These are phyloP conservation scores for Equus przewalskii DNA, from an alignment of 2,113 vertebrate genomes.

Conservation along the genomic window DNA sequence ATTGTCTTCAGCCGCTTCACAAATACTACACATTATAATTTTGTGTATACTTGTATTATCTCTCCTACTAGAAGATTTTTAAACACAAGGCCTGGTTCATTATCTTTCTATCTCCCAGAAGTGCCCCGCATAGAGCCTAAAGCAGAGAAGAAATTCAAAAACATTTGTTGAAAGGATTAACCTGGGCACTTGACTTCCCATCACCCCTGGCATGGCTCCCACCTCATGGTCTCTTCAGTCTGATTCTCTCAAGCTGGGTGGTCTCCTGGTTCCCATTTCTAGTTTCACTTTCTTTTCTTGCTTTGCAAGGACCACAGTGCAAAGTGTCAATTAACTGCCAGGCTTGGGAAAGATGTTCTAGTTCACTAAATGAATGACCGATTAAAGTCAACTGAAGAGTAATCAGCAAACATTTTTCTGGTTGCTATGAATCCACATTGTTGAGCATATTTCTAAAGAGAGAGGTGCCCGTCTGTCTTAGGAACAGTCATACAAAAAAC, in stretches of 20 bases:
- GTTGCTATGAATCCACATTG: not conserved
- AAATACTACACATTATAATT: accelerated
- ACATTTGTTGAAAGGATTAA: accelerated
- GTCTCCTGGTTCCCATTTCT: accelerated
- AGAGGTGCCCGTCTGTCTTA: not conserved
- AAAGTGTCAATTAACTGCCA: not conserved
- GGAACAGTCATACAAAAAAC: accelerated
- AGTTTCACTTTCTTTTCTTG: not conserved
- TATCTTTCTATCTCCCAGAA: accelerated
- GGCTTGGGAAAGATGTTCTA: not conserved
- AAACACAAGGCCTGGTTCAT: not conserved
- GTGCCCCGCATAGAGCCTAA: not conserved
- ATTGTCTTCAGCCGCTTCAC: accelerated
- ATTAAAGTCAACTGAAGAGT: not conserved
- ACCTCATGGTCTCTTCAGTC: accelerated
- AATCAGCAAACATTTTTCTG: not conserved
- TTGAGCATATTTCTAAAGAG: not conserved
- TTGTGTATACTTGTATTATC: accelerated
- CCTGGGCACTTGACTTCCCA: accelerated
- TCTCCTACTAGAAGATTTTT: not conserved
- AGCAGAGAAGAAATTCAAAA: accelerated
- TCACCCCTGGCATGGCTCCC: accelerated
- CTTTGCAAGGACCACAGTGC: not conserved
- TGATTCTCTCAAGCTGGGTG: accelerated
- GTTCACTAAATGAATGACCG: not conserved